Evolutionary conservation across 92 coral and sea anemone genomes (phyloP).

Genomic region (Actinostola sp.): DNA sequence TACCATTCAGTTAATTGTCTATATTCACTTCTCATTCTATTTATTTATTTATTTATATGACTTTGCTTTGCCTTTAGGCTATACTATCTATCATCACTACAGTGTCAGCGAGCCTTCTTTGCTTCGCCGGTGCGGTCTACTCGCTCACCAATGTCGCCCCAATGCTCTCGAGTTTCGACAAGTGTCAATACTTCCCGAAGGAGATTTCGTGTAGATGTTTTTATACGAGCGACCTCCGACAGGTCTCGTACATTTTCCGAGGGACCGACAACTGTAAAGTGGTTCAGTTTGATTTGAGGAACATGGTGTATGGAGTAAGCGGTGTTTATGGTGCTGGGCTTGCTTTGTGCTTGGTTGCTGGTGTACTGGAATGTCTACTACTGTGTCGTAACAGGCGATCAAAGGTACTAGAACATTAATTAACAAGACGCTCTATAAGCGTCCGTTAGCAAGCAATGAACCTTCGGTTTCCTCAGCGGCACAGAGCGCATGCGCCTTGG

Average conservation of each 20-base stretch:
- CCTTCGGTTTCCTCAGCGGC: too few relatives aligned
- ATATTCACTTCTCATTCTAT: not conserved
- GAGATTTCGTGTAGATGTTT: conserved; percentile 87
- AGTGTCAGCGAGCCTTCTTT: conserved; percentile 57
- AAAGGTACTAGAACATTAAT: conserved; percentile 50
- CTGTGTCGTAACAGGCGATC: conserved; percentile 61
- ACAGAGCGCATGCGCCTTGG: too few relatives aligned
- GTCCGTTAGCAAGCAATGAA: too few relatives aligned
- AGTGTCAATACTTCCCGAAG: conserved; percentile 76
- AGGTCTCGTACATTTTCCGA: conserved; percentile 83
- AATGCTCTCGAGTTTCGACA: conserved; percentile 73
- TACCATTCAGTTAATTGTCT: not conserved
- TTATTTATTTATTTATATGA: not conserved
- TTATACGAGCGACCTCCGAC: conserved; percentile 72
- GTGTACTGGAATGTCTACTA: conserved; percentile 62
- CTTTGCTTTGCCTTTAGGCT: conserved; percentile 31
- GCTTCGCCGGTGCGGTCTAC: conserved; percentile 78
- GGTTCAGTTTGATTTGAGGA: conserved; percentile 71
- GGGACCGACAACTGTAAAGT: conserved; percentile 80
- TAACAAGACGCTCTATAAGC: too few relatives aligned
- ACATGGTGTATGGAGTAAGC: conserved; percentile 89
- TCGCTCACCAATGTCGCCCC: conserved; percentile 73
- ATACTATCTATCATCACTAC: conserved; percentile 63
- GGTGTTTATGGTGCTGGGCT: conserved; percentile 90
- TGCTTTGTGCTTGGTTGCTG: conserved; percentile 73